Conservation (phyloP, 2,797 vertebrate genomes). For the Semotilus atromaculatus region DNA sequence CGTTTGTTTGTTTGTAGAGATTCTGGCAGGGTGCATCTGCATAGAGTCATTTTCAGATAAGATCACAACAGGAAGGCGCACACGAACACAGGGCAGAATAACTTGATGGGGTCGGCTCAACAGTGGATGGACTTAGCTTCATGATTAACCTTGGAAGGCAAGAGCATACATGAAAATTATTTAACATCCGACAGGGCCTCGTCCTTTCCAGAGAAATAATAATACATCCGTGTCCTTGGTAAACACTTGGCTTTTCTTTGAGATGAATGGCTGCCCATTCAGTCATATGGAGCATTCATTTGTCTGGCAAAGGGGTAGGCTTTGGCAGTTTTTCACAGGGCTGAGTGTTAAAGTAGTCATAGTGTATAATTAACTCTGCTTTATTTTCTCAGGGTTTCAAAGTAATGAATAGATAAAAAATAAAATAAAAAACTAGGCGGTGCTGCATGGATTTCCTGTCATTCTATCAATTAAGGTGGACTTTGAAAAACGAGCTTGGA, state of each 20-base stretch:
- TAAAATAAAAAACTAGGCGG: background rate
- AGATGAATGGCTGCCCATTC: conserved; percentile 21
- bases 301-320: background rate
- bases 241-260: conserved; percentile 27
- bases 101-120: conserved; percentile 43
- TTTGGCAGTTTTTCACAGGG: background rate
- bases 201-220: conserved; percentile 22
- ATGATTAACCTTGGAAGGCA: conserved; percentile 47
- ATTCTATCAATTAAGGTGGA: background rate
- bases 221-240: conserved; percentile 41
- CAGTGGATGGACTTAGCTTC: conserved; percentile 25
- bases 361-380: conserved; percentile 23
- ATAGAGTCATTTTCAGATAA: conserved; percentile 43
- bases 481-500: background rate
- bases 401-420: background rate
- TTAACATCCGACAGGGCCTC: conserved; percentile 35
- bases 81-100: conserved; percentile 15
- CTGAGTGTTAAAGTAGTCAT: conserved; percentile 16
- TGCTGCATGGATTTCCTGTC: background rate
- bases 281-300: conserved; percentile 14
- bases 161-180: conserved; percentile 38
- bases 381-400: conserved; percentile 4
- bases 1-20: conserved; percentile 33
- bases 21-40: conserved; percentile 30
- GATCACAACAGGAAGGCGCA: conserved; percentile 35